Base-by-base conservation (phyloP, 2,113 vertebrate species). In the Aviceda subcristata region DNA sequence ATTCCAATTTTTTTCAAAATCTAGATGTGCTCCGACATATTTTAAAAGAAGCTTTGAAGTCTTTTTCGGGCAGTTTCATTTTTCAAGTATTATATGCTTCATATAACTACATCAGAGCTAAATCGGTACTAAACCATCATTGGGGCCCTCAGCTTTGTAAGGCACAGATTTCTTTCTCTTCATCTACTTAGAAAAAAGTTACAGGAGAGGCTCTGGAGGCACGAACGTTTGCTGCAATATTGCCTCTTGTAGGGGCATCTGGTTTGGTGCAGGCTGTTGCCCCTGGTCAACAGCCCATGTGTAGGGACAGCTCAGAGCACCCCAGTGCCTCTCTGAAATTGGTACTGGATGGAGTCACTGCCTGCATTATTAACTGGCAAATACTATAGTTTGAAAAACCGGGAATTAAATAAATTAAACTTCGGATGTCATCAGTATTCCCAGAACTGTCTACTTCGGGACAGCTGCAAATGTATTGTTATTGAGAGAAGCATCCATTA, bases 271-370 rank as follows among this genome's bases (percentile, higher is more conserved):
- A 3, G 50, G 17, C 43, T 39, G 34, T 15, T 38, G 50, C 11
- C 30, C 36, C 7, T 2, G 2, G 13, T 15, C 0, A 27, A 45
- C 34, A 45, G 74, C 66, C n/a, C 43, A 1, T 0, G 1, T 3
- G 34, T 7, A 7, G 43, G 1, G 7, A 55, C 81, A 62, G 48
- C 69, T 55, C 34, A 3, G 7, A 19, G 88, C 67, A 46, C 36
- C 74, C 59, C 46, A 4, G 30, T 1, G 4, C 59, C 82, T 6
- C 15, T 4, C 75, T 2, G 1, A 9, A 30, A 16, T 1, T 2
- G 16, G 2, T 27, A 4, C 10, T 1, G 2, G 21, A 3, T 46
- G 9, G n/a, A 50, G 27, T 24, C 64, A 15, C 24, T 1, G 4
- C 67, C 72, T n/a, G 41, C 34, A 1, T 30, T 45, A 56, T 7